Conservation (phyloP, 64 coral and sea anemone species). For the Anthopleura sola region DNA sequence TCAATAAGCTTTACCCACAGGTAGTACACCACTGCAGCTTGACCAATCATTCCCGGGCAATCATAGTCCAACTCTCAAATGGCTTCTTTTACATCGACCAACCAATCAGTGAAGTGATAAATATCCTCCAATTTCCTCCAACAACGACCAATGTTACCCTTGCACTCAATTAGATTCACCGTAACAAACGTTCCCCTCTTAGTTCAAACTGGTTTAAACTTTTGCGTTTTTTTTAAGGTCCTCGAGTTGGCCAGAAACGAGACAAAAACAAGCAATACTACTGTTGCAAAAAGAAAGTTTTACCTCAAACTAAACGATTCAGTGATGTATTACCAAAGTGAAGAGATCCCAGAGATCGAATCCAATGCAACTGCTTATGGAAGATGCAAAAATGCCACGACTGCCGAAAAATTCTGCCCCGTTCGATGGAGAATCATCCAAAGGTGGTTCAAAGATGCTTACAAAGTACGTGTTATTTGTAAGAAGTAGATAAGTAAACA, state of each 20-base stretch:
- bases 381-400: constrained; percentile 38
- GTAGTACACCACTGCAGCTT: not conserved
- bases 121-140: no score
- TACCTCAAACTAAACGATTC: constrained; percentile 35
- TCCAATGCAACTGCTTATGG: constrained; percentile 59
- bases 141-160: no score
- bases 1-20: constrained; percentile 40
- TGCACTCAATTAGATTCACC: no score
- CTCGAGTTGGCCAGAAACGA: constrained; percentile 38
- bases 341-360: constrained; percentile 64
- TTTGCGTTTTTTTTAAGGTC: constrained; percentile 9
- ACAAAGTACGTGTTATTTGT: constrained; percentile 39
- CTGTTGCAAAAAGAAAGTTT: constrained; percentile 44
- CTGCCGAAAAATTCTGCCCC: constrained; percentile 70
- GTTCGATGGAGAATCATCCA: constrained; percentile 63
- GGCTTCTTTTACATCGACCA: no score
- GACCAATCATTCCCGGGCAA: no score
- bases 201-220: no score
- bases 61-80: no score
- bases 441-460: constrained; percentile 57
- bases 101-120: no score
- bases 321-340: constrained; percentile 56
- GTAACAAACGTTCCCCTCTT: no score
- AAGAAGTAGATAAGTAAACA: not conserved
- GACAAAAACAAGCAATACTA: constrained; percentile 42